Evolutionary conservation across 1,140 invertebrate species (phyloP).

Genomic region (Atta cephalotes): DNA sequence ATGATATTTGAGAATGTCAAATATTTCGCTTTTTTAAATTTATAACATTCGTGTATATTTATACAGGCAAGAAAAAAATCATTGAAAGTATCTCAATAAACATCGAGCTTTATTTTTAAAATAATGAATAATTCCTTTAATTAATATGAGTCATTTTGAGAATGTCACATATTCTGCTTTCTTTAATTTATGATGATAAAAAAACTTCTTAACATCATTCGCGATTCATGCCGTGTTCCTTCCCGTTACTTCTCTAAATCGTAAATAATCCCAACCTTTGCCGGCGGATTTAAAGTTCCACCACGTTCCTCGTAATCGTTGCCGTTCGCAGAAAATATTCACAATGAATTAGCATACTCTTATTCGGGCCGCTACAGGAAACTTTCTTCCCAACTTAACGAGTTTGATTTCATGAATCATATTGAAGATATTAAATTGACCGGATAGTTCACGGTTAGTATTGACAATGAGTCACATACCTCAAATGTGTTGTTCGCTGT

Average conservation of each 20-base stretch:
- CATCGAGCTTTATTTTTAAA: slow-evolving; percentile 19
- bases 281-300: slow-evolving; percentile 78
- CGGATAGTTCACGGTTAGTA: neutral
- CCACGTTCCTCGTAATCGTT: slow-evolving; percentile 71
- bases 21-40: slow-evolving; percentile 23
- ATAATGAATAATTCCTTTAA: slow-evolving; percentile 19
- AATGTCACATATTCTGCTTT: neutral
- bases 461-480: slow-evolving; percentile 28
- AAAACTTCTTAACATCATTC: slow-evolving; percentile 66
- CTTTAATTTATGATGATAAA: slow-evolving; percentile 38
- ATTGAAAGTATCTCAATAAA: slow-evolving; percentile 45
- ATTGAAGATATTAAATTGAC: neutral
- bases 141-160: neutral
- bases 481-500: neutral
- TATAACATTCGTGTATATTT: neutral
- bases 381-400: slow-evolving; percentile 13
- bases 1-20: neutral
- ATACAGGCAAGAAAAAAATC: slow-evolving; percentile 39
- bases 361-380: slow-evolving; percentile 37
- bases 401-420: slow-evolving; percentile 45
- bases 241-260: slow-evolving; percentile 77
- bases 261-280: slow-evolving; percentile 79
- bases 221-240: slow-evolving; percentile 75
- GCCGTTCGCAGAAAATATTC: slow-evolving; percentile 65
- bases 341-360: slow-evolving; percentile 68